Evolutionary conservation across 2,888 invertebrate species (phyloP).

Genomic region (Lymantria monacha): DNA sequence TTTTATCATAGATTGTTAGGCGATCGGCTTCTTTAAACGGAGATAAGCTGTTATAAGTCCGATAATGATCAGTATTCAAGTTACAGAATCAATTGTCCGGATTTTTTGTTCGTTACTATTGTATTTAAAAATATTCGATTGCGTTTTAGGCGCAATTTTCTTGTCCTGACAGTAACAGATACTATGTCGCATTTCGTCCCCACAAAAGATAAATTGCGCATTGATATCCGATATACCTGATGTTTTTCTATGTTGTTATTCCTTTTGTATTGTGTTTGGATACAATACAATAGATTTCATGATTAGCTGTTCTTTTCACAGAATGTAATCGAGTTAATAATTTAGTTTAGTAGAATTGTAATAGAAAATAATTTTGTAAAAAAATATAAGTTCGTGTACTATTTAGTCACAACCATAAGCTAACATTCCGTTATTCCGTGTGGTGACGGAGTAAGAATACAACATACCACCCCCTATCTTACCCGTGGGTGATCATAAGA

Average conservation of each 20-base stretch:
- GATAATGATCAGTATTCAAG: constrained; percentile 79
- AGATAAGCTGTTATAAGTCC: constrained; percentile 69
- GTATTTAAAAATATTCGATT: constrained; percentile 68
- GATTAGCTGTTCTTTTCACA: constrained; percentile 46
- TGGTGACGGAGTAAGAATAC: too few species aligned
- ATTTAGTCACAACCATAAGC: too few species aligned
- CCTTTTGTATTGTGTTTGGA: constrained; percentile 41
- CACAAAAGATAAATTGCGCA: constrained; percentile 74
- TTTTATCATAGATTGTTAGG: constrained; percentile 54
- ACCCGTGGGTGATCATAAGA: too few species aligned
- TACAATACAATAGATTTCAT: constrained; percentile 57
- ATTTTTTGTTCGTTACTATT: constrained; percentile 56
- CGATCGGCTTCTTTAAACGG: constrained; percentile 66
- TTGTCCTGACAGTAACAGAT: constrained; percentile 67
- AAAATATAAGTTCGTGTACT: too few species aligned
- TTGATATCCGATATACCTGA: constrained; percentile 75
- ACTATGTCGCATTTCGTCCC: constrained; percentile 57
- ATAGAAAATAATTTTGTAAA: constrained; percentile 1
- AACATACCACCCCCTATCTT: too few species aligned
- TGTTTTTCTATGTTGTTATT: constrained; percentile 57
- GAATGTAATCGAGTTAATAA: constrained; percentile 33
- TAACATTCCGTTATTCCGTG: too few species aligned
- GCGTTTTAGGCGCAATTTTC: constrained; percentile 71
- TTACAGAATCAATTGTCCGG: constrained; percentile 72
- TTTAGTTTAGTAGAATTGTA: constrained; percentile 24